Base-by-base conservation (phyloP, 2,797 vertebrate genomes). In the Novumbra hubbsi region DNA sequence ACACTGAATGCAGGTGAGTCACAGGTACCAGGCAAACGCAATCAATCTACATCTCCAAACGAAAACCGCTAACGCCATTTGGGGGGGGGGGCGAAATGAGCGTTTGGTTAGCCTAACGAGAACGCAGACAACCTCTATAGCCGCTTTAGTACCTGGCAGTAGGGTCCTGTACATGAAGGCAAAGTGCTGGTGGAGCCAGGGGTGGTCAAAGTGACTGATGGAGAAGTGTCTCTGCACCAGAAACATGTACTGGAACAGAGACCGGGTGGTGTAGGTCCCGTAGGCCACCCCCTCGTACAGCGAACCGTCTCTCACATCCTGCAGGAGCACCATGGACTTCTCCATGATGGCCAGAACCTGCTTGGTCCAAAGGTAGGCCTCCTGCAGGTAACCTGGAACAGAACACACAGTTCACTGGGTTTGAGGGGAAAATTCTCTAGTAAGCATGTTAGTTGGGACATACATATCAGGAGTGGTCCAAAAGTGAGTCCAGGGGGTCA, bases 261-360 rank as follows among this genome's bases (percentile, higher is more conserved):
- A 99, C 63, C 98, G 94, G 9, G 97, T 99, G 55, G 96, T 98
- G 81, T 99, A 99, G 32, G 95, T 98, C 79, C 97, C 98, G 0
- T 99, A 99, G 0, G 98, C 98, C 66, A 99, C 98, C 0, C 98
- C 98, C 90, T 99, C 98, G 5, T 97, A 97, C 76, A 99, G 90
- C 5, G 97, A 98, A 64, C 98, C 98, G 3, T 99, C 98, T 0
- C 95, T 96, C 83, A 99, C 94, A 52, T 98, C 97, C 78, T 91
- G 95, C 63, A 99, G 91, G 27, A 99, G 91, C 68, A 99, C 92
- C 86, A 99, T 92, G n/a, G 96, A 97, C 88, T 97, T 98, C 90
- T 99, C 98, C 97, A 99, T 99, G 87, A 99, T 97, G 78, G 92
- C 90, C 83, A 99, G 81, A 45, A 94, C 98, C 87, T 99, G 98